phyloP scores from a whole-genome alignment of 2,797 vertebrate genomes.

The Sorex maritimensis region DNA sequence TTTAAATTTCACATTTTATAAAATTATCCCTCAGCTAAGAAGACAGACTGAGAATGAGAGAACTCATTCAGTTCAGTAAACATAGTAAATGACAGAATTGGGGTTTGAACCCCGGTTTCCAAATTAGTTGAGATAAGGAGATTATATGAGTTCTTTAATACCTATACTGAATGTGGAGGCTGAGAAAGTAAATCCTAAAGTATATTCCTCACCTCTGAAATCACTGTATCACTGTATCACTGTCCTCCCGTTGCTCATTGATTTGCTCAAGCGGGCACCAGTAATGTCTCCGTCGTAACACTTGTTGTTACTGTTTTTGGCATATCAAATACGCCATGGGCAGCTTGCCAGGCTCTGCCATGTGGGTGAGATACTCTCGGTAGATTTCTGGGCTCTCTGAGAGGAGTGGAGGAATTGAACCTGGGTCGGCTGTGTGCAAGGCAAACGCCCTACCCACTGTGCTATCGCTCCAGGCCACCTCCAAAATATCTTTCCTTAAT shows the following conservation, averaged over 20 bases:
- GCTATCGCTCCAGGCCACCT: background rate
- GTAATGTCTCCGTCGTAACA: no score
- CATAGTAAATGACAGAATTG: background rate
- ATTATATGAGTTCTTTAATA: background rate
- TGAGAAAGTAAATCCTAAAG: background rate
- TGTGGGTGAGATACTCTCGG: no score
- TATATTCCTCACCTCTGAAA: background rate
- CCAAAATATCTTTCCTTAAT: background rate
- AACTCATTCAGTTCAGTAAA: background rate
- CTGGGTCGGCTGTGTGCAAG: no score
- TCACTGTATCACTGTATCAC: no score
- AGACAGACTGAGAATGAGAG: background rate
- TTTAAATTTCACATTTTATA: background rate
- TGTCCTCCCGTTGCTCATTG: no score
- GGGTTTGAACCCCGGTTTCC: background rate
- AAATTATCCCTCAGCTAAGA: background rate
- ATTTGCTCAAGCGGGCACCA: no score
- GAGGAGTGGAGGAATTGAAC: no score
- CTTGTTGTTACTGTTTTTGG: no score
- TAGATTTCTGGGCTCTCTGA: no score
- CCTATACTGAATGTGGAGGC: background rate
- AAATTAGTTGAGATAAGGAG: background rate
- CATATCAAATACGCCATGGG: no score
- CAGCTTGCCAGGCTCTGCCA: no score
- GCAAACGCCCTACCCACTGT: no score